Base-by-base conservation (phyloP, 1,140 invertebrate genomes). In the Drosophila nigromelanica region DNA sequence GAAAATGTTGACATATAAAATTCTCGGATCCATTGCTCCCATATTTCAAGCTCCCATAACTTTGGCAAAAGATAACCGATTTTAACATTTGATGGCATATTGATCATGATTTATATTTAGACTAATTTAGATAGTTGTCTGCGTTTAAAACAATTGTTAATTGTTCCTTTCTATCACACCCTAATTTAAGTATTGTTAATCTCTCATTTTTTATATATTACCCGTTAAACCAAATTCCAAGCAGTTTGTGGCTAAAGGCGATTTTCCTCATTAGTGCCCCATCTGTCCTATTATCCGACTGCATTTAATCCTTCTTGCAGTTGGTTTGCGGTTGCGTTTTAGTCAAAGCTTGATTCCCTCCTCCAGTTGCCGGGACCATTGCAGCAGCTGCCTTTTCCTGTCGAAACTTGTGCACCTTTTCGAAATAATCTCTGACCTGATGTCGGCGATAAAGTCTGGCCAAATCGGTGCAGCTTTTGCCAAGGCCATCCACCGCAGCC, bases 391-490 rank as follows among this genome's bases (percentile, higher is more conserved):
- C 58, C 54, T 82, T 73, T 40, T 62, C 54, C 18, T 52, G 55
- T 15, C 79, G 64, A 54, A 76, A 89, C 35, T 47, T 68, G 33
- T 73, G 62, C 50, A 87, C 72, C 51, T 89, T 81, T 21, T 80
- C 59, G 33, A 91, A 90, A 51, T 90, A 91, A 58, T 90, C 81
- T 15, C n/a, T 15, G 3, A 73, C 90, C 15, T 78, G 50, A 6
- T 61, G 18, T 11, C 89, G 62, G 42, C 62, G 55, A 72, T 89
- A 91, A 35, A 91, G 77, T 14, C 76, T 67, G 0, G 90, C 90
- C 70, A 91, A 80, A 60, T 91, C 79, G 39, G 48, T 51, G 67
- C 90, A 87, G 45, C 51, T 87, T 48, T 79, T 80, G 7, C 79
- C 77, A 5, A 83, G 42, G 7, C 66, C 76, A 61, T 91, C 90